Evolutionary conservation across 2,113 vertebrate genomes (phyloP).

Genomic region (Phoxinus phoxinus): DNA sequence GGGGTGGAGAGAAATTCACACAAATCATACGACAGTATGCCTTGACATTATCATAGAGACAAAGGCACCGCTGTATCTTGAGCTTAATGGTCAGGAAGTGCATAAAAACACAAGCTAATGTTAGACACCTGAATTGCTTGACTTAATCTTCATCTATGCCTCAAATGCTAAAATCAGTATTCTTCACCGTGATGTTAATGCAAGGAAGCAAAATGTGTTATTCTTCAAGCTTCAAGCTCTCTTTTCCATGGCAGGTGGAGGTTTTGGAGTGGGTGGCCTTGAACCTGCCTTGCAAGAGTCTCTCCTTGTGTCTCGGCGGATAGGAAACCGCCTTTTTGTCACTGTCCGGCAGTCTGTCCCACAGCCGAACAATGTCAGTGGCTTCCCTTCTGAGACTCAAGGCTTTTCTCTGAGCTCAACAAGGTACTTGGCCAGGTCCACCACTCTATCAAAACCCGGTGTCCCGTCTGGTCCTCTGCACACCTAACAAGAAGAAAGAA

Average conservation of each 20-base stretch:
- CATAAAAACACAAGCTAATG: too few relatives aligned
- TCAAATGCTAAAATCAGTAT: too few relatives aligned
- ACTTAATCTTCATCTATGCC: too few relatives aligned
- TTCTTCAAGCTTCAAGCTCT: not conserved
- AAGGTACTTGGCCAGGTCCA: conserved; percentile 19
- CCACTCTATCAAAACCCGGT: not conserved
- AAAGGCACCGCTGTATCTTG: too few relatives aligned
- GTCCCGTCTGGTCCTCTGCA: conserved; percentile 9
- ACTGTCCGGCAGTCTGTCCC: not conserved
- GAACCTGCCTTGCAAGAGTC: not conserved
- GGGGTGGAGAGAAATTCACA: too few relatives aligned
- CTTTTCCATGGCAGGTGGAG: conserved; percentile 1
- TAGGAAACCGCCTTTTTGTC: not conserved
- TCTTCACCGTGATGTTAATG: too few relatives aligned
- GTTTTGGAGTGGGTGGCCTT: not conserved
- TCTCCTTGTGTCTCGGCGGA: not conserved
- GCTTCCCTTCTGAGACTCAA: conserved; percentile 4
- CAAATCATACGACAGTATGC: too few relatives aligned
- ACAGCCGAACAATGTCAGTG: not conserved
- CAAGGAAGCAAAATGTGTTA: too few relatives aligned
- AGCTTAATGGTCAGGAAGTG: too few relatives aligned
- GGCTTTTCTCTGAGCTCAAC: not conserved
- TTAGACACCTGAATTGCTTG: too few relatives aligned
- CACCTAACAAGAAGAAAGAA: conserved; percentile 1
- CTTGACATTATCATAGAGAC: too few relatives aligned